phyloP scores from a whole-genome alignment of 2,888 invertebrate genomes.

The Ichneumoninae sp. region DNA sequence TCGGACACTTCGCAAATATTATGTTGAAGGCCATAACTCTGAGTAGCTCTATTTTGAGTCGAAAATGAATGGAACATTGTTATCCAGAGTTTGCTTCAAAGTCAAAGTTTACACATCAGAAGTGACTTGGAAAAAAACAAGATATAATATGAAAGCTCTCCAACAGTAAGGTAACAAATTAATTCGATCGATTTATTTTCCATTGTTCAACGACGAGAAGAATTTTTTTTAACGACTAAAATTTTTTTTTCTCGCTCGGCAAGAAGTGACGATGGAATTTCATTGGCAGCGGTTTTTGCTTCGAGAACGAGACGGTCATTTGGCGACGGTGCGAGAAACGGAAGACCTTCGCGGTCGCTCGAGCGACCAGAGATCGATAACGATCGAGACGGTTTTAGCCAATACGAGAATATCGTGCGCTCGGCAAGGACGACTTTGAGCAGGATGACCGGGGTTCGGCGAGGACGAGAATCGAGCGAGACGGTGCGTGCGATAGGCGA shows the following conservation, averaged over 20 bases:
- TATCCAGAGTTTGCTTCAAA: neutral
- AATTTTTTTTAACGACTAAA: neutral
- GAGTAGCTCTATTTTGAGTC: neutral
- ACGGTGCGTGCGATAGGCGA: constrained; percentile 11
- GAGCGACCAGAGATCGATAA: constrained; percentile 25
- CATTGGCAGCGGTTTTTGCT: constrained; percentile 32
- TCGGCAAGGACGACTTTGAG: constrained; percentile 15
- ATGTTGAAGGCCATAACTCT: neutral
- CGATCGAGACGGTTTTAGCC: constrained; percentile 9
- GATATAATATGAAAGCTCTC: neutral
- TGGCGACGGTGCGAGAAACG: constrained; percentile 14
- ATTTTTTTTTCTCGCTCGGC: neutral
- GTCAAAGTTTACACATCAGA: neutral
- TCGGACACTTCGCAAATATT: too few relatives aligned
- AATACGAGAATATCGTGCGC: constrained; percentile 12
- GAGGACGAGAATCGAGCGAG: constrained; percentile 33
- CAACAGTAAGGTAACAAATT: neutral
- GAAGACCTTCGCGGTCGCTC: constrained; percentile 3
- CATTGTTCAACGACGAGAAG: neutral
- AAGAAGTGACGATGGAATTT: constrained; percentile 13
- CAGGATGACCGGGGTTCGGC: constrained; percentile 13
- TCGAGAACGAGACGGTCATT: constrained; percentile 10
- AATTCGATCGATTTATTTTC: neutral
- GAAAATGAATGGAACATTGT: neutral
- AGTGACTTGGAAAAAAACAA: neutral